Conservation (phyloP, 2,113 vertebrate genomes). For the Alligator mississippiensis region DNA sequence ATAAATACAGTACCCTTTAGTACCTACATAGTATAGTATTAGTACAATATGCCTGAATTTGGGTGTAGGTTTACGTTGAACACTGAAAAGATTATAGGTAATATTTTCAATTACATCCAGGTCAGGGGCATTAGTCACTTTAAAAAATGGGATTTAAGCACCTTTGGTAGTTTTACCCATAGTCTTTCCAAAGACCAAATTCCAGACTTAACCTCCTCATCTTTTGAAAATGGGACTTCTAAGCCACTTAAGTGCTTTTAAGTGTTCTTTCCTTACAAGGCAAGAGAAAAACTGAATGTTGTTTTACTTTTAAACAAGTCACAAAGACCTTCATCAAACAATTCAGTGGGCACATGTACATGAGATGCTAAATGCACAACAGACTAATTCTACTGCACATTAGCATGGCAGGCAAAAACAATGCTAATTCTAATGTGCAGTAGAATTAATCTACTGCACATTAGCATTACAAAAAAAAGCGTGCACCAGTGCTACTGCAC, state of each 20-base stretch:
- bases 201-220: neutral
- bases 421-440: no score
- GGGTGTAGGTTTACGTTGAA: neutral
- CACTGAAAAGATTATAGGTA: neutral
- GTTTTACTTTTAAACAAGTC: neutral
- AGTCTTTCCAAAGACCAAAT: no score
- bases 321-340: neutral
- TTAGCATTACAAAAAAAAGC: no score
- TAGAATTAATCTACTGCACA: no score
- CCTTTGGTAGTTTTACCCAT: no score
- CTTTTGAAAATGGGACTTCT: neutral
- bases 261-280: neutral
- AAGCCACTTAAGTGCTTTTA: neutral
- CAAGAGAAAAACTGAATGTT: neutral
- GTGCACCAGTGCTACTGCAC: no score
- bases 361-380: no score
- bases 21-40: neutral
- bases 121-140: no score
- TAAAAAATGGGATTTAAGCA: neutral
- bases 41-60: accelerated
- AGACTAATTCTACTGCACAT: no score
- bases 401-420: no score
- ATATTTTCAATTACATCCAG: neutral
- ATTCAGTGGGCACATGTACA: neutral
- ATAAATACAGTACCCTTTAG: neutral